Evolutionary conservation across 2,113 vertebrate genomes (phyloP), one percentile per base, ranked within the genome.

Genomic region (Propithecus coquereli): DNA sequence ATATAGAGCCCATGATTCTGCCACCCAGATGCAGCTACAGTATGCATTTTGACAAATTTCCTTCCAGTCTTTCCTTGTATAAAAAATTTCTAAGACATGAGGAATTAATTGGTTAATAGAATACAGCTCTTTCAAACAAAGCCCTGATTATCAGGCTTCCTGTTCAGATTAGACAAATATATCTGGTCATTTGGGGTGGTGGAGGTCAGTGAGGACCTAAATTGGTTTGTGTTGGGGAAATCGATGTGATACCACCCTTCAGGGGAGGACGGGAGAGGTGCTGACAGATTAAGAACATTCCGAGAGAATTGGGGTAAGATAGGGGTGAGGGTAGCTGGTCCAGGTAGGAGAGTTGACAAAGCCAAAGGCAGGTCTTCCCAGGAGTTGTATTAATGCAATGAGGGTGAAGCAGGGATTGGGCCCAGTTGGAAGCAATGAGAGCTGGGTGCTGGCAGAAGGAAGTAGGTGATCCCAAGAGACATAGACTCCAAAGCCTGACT

Each of bases 61-160:
- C 66, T 73, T 86, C 54, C 25, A 45, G 30, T 54, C 71, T 88
- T 82, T 34, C 61, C 47, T 65, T 73, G 37, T 52, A 25, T 66
- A 66, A 82, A 90, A 91, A 45, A 16, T 54, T 83, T 96, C 83
- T 82, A 80, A 96, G 34, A 27, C 77, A 76, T 71, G 71, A 87
- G 74, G 43, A 80, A 76, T 47, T 94, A 81, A 63, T 88, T 92
- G 92, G 30, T 91, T 94, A 90, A 68, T 94, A 93, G 47, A 17
- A 77, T 88, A 50, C 47, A 84, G 43, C 18, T 71, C 68, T 97
- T 76, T 84, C 76, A 87, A 95, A 93, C 59, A 86, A 59, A 94
- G 17, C 34, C 34, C 23, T 83, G 5, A 59, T 87, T 68, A 43
- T 93, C 61, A 80, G 61, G 34, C 13, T 92, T 94, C 59, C 23